phyloP scores from a whole-genome alignment of 2,888 invertebrate genomes.

The Euphydryas editha region DNA sequence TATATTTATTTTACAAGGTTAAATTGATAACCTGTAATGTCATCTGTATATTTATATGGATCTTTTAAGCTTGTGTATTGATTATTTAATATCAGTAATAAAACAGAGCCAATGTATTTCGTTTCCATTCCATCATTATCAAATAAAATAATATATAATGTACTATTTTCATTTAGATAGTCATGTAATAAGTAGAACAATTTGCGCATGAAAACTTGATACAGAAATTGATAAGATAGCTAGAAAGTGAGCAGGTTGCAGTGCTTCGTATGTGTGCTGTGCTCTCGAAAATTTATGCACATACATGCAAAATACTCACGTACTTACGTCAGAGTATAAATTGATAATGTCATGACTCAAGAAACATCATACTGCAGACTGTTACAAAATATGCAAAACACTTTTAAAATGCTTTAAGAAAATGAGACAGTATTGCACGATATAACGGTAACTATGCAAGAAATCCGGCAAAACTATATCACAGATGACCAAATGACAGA shows the following conservation, averaged over 20 bases:
- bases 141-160: slow-evolving; percentile 7
- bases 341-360: slow-evolving; percentile 55
- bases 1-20: background rate
- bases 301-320: slow-evolving; percentile 45
- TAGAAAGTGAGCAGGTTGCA: slow-evolving; percentile 46
- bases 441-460: slow-evolving; percentile 47
- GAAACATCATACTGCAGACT: slow-evolving; percentile 45
- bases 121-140: slow-evolving; percentile 8
- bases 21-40: slow-evolving; percentile 2
- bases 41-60: slow-evolving; percentile 7
- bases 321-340: slow-evolving; percentile 51
- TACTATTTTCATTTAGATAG: slow-evolving; percentile 22
- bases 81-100: slow-evolving; percentile 1
- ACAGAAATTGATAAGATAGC: slow-evolving; percentile 49
- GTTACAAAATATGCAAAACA: slow-evolving; percentile 36
- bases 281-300: slow-evolving; percentile 46
- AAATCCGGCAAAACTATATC: slow-evolving; percentile 45
- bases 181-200: slow-evolving; percentile 23
- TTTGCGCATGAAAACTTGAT: slow-evolving; percentile 41
- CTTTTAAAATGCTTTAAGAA: slow-evolving; percentile 20
- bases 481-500: slow-evolving; percentile 46
- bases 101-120: background rate
- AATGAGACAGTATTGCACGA: slow-evolving; percentile 35
- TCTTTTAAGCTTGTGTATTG: background rate
- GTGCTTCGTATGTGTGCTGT: slow-evolving; percentile 39